These are phyloP conservation scores for Pandemis corylana DNA, from an alignment of 2,888 invertebrate genomes.

Conservation along the genomic window DNA sequence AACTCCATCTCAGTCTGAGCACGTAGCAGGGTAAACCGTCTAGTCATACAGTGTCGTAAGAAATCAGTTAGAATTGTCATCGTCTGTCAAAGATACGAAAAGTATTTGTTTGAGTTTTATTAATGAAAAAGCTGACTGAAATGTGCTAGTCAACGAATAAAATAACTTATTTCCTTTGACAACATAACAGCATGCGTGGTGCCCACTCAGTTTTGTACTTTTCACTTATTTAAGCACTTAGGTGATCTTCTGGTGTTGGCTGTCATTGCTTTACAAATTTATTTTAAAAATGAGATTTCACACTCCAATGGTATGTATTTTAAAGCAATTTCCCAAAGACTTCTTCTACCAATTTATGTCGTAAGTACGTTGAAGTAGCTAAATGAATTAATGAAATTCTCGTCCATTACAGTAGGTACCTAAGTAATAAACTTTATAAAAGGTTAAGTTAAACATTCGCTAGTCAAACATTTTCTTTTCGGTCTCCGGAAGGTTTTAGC, in stretches of 20 bases:
- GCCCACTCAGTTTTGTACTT: too few species aligned
- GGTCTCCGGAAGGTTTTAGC: neutral
- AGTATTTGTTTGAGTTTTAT: neutral
- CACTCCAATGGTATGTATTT: too few species aligned
- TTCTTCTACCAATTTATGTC: too few species aligned
- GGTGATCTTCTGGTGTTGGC: too few species aligned
- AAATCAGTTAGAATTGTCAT: neutral
- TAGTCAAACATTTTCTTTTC: neutral
- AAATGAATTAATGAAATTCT: neutral
- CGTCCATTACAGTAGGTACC: neutral
- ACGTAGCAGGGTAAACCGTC: constrained; percentile 4
- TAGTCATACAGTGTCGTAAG: neutral
- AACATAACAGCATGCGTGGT: too few species aligned
- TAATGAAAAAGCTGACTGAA: neutral
- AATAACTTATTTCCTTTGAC: neutral
- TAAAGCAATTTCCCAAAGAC: too few species aligned
- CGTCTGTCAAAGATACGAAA: neutral
- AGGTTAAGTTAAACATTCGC: neutral
- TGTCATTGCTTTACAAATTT: too few species aligned
- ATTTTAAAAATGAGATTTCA: too few species aligned
- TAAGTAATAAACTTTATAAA: neutral
- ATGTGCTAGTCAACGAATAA: neutral
- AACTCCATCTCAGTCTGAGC: neutral
- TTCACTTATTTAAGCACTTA: too few species aligned
- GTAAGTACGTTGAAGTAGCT: too few species aligned